These are phyloP conservation scores for Heliconius eleuchia DNA, from an alignment of 1,140 invertebrate genomes.

Conservation along the genomic window DNA sequence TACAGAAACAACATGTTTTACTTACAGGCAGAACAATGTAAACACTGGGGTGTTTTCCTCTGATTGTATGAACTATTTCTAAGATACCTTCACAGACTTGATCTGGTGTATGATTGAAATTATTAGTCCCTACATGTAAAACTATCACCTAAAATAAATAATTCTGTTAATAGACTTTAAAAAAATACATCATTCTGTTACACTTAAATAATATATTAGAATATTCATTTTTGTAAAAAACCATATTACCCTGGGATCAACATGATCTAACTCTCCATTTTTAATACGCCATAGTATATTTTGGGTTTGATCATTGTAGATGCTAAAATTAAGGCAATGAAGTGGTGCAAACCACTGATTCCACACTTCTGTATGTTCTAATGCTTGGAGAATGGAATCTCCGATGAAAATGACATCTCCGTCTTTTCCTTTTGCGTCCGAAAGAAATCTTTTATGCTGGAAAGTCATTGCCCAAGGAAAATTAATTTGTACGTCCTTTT, in stretches of 20 bases:
- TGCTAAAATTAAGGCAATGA: slow-evolving; percentile 95
- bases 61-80: slow-evolving; percentile 88
- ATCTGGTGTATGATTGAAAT: slow-evolving; percentile 88
- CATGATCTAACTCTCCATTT: slow-evolving; percentile 93
- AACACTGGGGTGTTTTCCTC: slow-evolving; percentile 88
- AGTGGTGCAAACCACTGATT: slow-evolving; percentile 92
- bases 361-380: slow-evolving; percentile 92
- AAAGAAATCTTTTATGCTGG: slow-evolving; percentile 91
- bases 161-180: background rate
- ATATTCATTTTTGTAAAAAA: too few species aligned
- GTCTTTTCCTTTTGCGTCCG: slow-evolving; percentile 91
- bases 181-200: too few species aligned
- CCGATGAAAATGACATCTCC: slow-evolving; percentile 95
- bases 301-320: slow-evolving; percentile 92
- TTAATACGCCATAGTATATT: slow-evolving; percentile 93
- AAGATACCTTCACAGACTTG: slow-evolving; percentile 91
- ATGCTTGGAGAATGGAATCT: slow-evolving; percentile 90
- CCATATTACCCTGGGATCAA: slow-evolving; percentile 89
- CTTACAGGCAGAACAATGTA: slow-evolving; percentile 92
- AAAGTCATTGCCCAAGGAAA: background rate
- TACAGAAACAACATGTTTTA: slow-evolving; percentile 40
- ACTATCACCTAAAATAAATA: slow-evolving; percentile 87
- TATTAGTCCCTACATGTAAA: slow-evolving; percentile 93
- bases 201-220: too few species aligned
- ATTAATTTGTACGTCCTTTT: background rate